Base-by-base conservation (phyloP, 2,797 vertebrate genomes). In the Halcyon chelicuti region DNA sequence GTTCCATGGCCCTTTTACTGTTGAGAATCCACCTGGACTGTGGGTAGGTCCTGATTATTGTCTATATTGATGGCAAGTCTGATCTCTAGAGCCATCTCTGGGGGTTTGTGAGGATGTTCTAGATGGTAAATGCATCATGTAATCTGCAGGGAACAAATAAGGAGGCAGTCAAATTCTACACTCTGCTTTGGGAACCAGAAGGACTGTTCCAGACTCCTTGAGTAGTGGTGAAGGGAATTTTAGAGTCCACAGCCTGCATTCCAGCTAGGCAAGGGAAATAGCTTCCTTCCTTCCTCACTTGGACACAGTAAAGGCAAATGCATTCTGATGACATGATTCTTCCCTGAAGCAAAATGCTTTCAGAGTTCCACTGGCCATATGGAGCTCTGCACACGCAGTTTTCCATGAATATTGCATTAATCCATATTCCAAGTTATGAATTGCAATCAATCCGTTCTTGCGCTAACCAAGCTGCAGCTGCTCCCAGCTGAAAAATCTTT, bases 401-500 rank as follows among this genome's bases (percentile, higher is more conserved):
- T 90, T 93, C 77, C 90, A 90, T 95, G 93, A 93, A 93, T 95
- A 94, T 95, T 96, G 83, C 93, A 95, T 90, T 94, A 94, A 95
- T 96, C 68, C 63, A 67, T 96, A 92, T 70, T 94, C 77, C 71
- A 90, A 96, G 83, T 94, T 97, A 95, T 90, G 88, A 95, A 93
- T 60, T 92, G 95, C 96, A 96, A 88, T 96, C 88, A 95, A 42
- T 95, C 74, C 86, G 65, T 88, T 95, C 94, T 91, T 88, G 72
- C 0, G 0, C 83, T 95, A 93, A 90, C 88, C 88, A 84, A 90
- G 63, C 86, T 96, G 85, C 95, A 96, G 90, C 96, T 96, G 94
- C 71, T 96, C 74, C 71, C 83, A 96, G 55, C 88, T 96, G 94
- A 95, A 94, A 96, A 95, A 74, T 66, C 88, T 95, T 96, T 95